Evolutionary conservation across 1,140 invertebrate genomes (phyloP).

Genomic region (Drosophila takahashii): DNA sequence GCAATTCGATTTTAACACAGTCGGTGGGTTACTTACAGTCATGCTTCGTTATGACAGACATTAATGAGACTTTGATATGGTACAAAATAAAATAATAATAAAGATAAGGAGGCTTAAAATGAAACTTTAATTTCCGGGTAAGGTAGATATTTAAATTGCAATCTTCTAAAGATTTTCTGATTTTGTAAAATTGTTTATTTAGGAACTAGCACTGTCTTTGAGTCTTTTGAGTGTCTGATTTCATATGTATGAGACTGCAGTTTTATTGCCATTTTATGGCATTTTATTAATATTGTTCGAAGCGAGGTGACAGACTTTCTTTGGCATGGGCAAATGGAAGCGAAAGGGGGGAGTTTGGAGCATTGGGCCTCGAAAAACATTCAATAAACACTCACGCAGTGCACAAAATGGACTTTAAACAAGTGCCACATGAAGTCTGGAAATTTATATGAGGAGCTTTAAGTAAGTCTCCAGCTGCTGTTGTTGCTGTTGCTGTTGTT

Average conservation of each 20-base stretch:
- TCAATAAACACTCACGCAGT: conserved; percentile 81
- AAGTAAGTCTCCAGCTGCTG: conserved; percentile 74
- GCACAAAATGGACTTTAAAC: conserved; percentile 80
- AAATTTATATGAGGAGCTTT: conserved; percentile 79
- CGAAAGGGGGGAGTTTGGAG: neutral
- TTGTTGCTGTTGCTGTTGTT: conserved; percentile 3
- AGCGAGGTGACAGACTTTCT: conserved; percentile 25
- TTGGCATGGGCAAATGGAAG: neutral
- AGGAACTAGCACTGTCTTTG: conserved; percentile 16
- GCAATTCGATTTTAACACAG: conserved; percentile 65
- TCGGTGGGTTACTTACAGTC: conserved; percentile 1
- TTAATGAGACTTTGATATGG: neutral
- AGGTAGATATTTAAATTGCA: too few species aligned
- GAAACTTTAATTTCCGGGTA: too few species aligned
- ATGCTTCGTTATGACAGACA: neutral
- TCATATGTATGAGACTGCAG: conserved; percentile 48
- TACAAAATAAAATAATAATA: too few species aligned
- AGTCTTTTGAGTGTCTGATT: conserved; percentile 44
- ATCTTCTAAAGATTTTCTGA: neutral
- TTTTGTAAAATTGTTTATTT: neutral
- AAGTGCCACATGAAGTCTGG: conserved; percentile 75
- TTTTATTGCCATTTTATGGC: conserved; percentile 77
- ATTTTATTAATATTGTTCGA: conserved; percentile 76
- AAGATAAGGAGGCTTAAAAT: too few species aligned
- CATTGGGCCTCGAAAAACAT: conserved; percentile 38